Conservation (phyloP, 1,140 invertebrate species). For the Thaumatotibia leucotreta region DNA sequence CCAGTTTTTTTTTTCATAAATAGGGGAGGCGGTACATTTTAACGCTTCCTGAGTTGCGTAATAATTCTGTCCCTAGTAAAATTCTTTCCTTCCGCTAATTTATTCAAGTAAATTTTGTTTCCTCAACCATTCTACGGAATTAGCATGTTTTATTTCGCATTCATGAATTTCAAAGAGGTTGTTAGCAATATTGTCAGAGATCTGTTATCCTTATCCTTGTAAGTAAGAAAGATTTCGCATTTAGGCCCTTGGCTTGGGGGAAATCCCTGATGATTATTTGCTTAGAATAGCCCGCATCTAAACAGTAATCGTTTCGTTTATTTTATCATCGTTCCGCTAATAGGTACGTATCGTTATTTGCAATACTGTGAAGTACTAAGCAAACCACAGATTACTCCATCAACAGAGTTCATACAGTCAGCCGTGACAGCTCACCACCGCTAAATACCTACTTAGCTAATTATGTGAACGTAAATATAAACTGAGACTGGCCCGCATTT, state of each 20-base stretch:
- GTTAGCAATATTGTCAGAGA: slow-evolving; percentile 33
- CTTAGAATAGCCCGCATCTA: slow-evolving; percentile 11
- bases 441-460: slow-evolving; percentile 10
- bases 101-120: slow-evolving; percentile 40
- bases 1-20: slow-evolving; percentile 20
- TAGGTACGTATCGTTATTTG: neutral
- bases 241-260: slow-evolving; percentile 17
- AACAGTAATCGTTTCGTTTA: neutral
- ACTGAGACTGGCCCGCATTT: slow-evolving; percentile 32
- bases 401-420: neutral
- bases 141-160: slow-evolving; percentile 41
- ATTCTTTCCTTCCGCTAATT: slow-evolving; percentile 32
- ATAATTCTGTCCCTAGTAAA: slow-evolving; percentile 25
- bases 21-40: slow-evolving; percentile 16
- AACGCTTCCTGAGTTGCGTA: slow-evolving; percentile 20
- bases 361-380: neutral
- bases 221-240: slow-evolving; percentile 26
- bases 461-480: slow-evolving; percentile 21
- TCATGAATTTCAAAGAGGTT: slow-evolving; percentile 39
- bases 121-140: slow-evolving; percentile 32
- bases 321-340: neutral
- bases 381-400: neutral
- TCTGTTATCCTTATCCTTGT: slow-evolving; percentile 33
- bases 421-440: neutral
- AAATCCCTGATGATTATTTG: slow-evolving; percentile 33